Evolutionary conservation across 2,888 invertebrate genomes (phyloP).

Genomic region (Cheilosia vernalis): DNA sequence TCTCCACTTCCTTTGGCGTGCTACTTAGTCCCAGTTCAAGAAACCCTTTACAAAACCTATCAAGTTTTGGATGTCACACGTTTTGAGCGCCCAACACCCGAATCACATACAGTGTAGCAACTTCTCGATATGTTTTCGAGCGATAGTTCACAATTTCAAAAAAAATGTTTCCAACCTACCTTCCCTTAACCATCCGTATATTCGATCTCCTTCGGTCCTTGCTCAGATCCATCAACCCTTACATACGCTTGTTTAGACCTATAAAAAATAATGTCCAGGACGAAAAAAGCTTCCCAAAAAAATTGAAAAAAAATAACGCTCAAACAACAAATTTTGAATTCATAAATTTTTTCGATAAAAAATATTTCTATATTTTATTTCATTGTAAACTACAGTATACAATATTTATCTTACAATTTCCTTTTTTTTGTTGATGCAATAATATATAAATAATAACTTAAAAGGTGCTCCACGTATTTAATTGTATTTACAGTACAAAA

Average conservation of each 20-base stretch:
- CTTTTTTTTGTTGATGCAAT: background rate
- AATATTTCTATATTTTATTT: constrained; percentile 63
- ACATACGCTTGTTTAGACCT: background rate
- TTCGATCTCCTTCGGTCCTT: too few relatives aligned
- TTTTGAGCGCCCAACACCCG: too few relatives aligned
- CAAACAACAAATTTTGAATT: constrained; percentile 33
- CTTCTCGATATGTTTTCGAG: too few relatives aligned
- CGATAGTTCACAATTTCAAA: too few relatives aligned
- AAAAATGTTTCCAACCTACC: too few relatives aligned
- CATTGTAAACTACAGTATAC: constrained; percentile 68
- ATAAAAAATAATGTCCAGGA: background rate
- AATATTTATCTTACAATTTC: constrained; percentile 50
- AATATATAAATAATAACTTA: constrained; percentile 66
- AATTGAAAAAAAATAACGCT: background rate
- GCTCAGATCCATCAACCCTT: too few relatives aligned
- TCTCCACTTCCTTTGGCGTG: too few relatives aligned
- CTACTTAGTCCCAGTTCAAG: too few relatives aligned
- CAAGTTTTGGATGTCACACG: too few relatives aligned
- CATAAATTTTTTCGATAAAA: constrained; percentile 67
- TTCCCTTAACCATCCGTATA: too few relatives aligned
- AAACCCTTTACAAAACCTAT: too few relatives aligned
- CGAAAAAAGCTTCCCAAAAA: background rate
- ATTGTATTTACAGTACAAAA: constrained; percentile 49
- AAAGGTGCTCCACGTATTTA: constrained; percentile 25
- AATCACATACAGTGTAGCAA: too few relatives aligned